These are phyloP conservation scores for Chrysocyon brachyurus DNA, from an alignment of 2,797 vertebrate genomes.

Conservation along the genomic window DNA sequence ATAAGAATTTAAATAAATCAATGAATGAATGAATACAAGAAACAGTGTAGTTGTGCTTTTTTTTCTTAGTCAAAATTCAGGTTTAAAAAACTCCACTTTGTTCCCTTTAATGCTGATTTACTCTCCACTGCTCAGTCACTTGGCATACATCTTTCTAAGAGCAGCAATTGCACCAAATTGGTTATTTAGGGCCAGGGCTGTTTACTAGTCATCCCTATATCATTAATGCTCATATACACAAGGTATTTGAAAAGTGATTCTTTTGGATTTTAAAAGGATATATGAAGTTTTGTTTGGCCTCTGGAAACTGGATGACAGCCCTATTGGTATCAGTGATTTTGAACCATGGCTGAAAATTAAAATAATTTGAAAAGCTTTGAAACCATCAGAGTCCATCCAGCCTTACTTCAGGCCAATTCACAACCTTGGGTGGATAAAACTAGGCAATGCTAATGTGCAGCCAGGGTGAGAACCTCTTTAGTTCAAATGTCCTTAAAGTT, in stretches of 20 bases:
- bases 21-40: not conserved
- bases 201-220: not conserved
- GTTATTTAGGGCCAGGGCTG: not conserved
- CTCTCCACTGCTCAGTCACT: not conserved
- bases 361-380: slow-evolving; percentile 20
- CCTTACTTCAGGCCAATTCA: not conserved
- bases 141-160: not conserved
- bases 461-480: not conserved
- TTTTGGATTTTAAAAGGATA: slow-evolving; percentile 28
- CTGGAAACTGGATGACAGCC: not conserved
- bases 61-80: slow-evolving; percentile 43
- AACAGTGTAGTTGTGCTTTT: not conserved
- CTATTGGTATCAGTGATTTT: not conserved
- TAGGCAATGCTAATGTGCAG: not conserved
- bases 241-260: not conserved
- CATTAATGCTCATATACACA: not conserved
- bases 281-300: slow-evolving; percentile 48
- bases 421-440: not conserved
- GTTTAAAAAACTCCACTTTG: not conserved
- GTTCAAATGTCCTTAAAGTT: not conserved
- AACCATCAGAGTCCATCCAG: not conserved
- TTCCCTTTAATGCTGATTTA: not conserved
- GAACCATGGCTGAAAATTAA: slow-evolving; percentile 30
- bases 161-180: not conserved
- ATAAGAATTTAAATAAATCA: not conserved